Evolutionary conservation across 2,888 invertebrate genomes (phyloP), one percentile per base, ranked within the genome.

Genomic region (Calliphora vomitoria): DNA sequence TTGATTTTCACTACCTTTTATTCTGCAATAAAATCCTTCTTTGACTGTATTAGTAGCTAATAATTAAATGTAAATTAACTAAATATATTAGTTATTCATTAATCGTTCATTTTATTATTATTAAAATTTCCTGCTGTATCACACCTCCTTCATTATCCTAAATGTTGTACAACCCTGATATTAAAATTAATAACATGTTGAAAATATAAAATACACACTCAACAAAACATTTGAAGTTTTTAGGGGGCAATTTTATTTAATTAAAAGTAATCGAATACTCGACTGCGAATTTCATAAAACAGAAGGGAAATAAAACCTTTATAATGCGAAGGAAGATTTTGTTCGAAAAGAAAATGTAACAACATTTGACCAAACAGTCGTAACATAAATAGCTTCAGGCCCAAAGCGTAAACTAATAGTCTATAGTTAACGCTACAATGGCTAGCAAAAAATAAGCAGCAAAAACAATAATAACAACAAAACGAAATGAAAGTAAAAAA

Each of bases 261-360:
- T 84, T 79, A 75, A 79, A 82, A 76, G 69, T 76, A 82, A 76
- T 76, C 69, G 72, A 84, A 72, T 78, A 84, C 72, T 66, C 64
- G 38, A 71, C 71, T 71, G 35, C 50, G 25, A 35, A 53, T 53
- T 50, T 41, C 25, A 78, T 78, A 71, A 58, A 78, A 47, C 38
- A 50, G 25, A 69, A 15, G 68, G 82, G 82, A 82, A 82, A 82
- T 58, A 50, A 62, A 58, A 69, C 53, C 44, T 71, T 71, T 64
- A 69, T 53, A 82, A 76, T 82, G 68, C 18, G 4, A 55, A 41
- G 11, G 13, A 53, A 53, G 18, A 35, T 64, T 64, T n/a, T n/a
- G 64, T 64, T 64, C 20, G 31, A 15, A 69, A 50, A 50, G 47
- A 50, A 31, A 69, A 50, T 25, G 15, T 11, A 76, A 38, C 31